phyloP scores from a whole-genome alignment of 2,888 invertebrate species.

The Agrochola lychnidis region DNA sequence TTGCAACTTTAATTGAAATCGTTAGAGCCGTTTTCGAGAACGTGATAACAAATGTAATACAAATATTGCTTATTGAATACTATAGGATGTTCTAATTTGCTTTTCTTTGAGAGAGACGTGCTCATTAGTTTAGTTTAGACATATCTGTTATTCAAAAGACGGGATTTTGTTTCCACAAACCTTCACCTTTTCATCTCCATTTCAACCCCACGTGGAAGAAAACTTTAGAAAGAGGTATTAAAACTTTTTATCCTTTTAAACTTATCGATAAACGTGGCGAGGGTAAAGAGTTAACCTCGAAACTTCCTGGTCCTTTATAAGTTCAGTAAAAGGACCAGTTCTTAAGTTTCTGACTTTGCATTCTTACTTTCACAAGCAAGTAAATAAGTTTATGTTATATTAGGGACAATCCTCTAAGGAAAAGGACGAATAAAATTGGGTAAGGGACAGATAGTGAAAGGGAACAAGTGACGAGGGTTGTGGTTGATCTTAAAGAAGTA shows the following conservation, averaged over 20 bases:
- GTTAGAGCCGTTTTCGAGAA: too few species aligned
- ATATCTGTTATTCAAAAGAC: neutral
- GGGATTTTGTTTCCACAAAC: neutral
- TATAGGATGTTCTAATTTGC: neutral
- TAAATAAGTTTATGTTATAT: constrained; percentile 47
- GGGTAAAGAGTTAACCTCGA: constrained; percentile 36
- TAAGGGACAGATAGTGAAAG: constrained; percentile 22
- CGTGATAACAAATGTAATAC: too few species aligned
- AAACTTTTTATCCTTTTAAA: constrained; percentile 36
- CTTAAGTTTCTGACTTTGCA: constrained; percentile 26
- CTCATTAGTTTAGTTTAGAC: neutral
- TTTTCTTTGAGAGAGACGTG: neutral
- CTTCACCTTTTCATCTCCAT: neutral
- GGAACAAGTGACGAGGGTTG: constrained; percentile 47
- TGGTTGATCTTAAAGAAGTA: constrained; percentile 27
- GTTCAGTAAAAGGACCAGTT: constrained; percentile 20
- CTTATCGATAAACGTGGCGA: constrained; percentile 16
- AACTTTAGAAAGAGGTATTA: neutral
- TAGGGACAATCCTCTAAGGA: constrained; percentile 18
- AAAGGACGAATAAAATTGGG: constrained; percentile 36
- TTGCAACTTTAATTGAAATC: too few species aligned
- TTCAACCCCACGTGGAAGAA: constrained; percentile 2
- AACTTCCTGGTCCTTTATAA: constrained; percentile 35
- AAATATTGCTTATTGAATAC: too few species aligned
- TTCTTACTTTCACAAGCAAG: constrained; percentile 24